Conservation (phyloP, 2,888 invertebrate species). For the Eilema griseolum region DNA sequence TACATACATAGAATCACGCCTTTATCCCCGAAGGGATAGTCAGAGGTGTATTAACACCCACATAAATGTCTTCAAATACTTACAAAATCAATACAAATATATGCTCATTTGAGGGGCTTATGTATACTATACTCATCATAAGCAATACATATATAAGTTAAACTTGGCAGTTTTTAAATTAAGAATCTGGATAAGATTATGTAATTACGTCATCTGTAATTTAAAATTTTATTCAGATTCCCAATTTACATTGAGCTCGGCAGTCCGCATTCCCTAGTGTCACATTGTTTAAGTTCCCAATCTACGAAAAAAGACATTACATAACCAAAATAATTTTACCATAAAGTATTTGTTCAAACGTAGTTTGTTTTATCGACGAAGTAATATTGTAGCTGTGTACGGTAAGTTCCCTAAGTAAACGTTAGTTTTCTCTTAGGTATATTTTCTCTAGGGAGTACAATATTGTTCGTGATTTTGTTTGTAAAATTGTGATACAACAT, state of each 20-base stretch:
- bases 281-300: background rate
- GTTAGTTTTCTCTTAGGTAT: constrained; percentile 16
- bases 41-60: no score
- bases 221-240: background rate
- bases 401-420: constrained; percentile 15
- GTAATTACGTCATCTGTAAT: no score
- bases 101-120: no score
- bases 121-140: no score
- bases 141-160: no score
- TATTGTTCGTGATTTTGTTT: constrained; percentile 15
- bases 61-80: no score
- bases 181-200: background rate
- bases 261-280: background rate
- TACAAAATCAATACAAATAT: no score
- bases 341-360: constrained; percentile 17
- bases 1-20: no score
- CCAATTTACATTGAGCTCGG: background rate
- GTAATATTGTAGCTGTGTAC: constrained; percentile 11
- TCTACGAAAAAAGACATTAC: constrained; percentile 5
- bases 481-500: constrained; percentile 17
- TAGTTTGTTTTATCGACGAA: constrained; percentile 19
- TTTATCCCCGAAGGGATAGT: no score
- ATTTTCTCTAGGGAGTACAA: constrained; percentile 19
- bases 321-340: background rate
- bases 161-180: no score